Conservation (phyloP, 2,888 invertebrate species). For the Leptinotarsa haldemani region DNA sequence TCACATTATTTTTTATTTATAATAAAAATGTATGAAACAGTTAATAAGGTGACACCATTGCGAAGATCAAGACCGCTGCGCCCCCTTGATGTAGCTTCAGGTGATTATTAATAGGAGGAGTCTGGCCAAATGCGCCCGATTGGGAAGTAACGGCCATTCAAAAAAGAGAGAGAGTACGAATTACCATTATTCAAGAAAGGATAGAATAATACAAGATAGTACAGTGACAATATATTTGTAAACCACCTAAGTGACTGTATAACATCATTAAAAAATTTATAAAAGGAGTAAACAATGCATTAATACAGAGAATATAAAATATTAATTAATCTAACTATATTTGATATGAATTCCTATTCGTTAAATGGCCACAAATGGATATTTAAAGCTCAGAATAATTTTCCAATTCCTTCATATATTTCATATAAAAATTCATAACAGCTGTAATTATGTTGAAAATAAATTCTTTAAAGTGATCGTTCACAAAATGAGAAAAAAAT, state of each 20-base stretch:
- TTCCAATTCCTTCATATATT: constrained; percentile 22
- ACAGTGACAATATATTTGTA: constrained; percentile 47
- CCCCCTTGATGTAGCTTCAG: no score
- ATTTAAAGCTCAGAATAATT: constrained; percentile 36
- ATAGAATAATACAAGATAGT: constrained; percentile 20
- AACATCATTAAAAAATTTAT: constrained; percentile 51
- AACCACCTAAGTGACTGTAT: constrained; percentile 43
- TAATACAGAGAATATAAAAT: constrained; percentile 50
- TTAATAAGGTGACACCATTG: no score
- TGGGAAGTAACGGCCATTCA: no score
- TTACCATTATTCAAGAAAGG: background rate
- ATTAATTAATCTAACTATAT: constrained; percentile 36
- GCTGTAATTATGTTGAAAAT: constrained; percentile 2
- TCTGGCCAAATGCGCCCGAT: no score
- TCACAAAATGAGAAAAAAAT: no score
- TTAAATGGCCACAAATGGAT: constrained; percentile 25
- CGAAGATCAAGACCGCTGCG: no score
- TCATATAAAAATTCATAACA: constrained; percentile 1
- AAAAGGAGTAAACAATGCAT: constrained; percentile 50
- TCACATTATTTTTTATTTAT: no score
- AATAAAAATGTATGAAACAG: no score
- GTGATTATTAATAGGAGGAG: no score
- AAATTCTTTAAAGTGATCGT: background rate
- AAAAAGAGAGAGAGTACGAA: no score
- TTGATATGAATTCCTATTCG: constrained; percentile 19